Base-by-base conservation (phyloP, 2,797 vertebrate species). In the Triplophysa yarkandensis region DNA sequence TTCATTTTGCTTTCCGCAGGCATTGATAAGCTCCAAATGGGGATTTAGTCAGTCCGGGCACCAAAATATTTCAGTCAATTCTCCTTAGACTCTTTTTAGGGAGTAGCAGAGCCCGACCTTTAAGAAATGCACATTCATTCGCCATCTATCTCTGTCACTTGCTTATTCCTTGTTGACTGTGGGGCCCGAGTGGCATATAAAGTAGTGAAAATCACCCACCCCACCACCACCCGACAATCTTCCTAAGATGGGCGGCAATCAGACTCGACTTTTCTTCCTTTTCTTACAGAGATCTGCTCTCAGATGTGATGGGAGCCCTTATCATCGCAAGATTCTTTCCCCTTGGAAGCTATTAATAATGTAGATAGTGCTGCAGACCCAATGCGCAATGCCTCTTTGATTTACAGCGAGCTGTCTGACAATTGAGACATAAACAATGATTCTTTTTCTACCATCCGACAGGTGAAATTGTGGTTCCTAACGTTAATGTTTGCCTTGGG, bases 161-260 rank as follows among this genome's bases (percentile, higher is more conserved):
- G 86, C 82, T 90, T 90, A 90, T 90, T 90, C 88, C 86, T 88
- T 88, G 88, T 88, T 92, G 89, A 91, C 88, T 85, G 87, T 77
- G 64, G 80, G 83, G 85, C 62, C 23, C 50, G 82, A 72, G 84
- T 80, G 76, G 89, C 89, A 90, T 92, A 90, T 87, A 83, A 89
- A 91, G 84, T 82, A 87, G 88, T 74, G 67, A 82, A 82, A 77
- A 68, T 66, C 48, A 77, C 76, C 80, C 63, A 77, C 32, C 46
- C 28, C 32, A 21, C 55, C 43, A 39, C 36, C 11, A n/a, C 36
- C 9, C 44, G 19, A 46, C 27, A 32, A 19, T 28, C 62, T 65
- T 41, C 43, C 55, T 36, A 75, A 70, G 78, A 80, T 76, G 76
- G 78, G 85, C 81, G 4, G 77, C 85, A 88, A 85, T 76, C 79